Base-by-base conservation (phyloP, 2,888 invertebrate genomes). In the Drosophila mayaguana region DNA sequence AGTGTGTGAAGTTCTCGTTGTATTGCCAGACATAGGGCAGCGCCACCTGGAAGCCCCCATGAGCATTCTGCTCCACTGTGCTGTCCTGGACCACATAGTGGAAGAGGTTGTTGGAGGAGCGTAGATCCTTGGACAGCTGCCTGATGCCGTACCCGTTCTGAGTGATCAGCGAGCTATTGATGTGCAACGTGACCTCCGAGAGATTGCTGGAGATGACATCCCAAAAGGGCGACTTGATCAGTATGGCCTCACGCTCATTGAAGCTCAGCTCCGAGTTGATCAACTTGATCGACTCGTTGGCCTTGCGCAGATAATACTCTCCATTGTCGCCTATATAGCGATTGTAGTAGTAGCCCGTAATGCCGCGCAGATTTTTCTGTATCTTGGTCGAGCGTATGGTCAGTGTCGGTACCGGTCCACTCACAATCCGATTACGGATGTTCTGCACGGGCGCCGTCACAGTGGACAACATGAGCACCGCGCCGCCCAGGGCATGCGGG, bases 21-120 rank as follows among this genome's bases (percentile, higher is more conserved):
- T 98, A 98, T 86, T 97, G 96, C 97, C 98, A 98, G 1, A 98
- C 98, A 82, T 98, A 98, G 0, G 99, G 99, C 42, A 99, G 93
- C 14, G 96, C 95, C 6, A 99, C 94, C 87, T 97, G 89, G 78
- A 99, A 96, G 1, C 99, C 99, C 14, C 98, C 97, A 32, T 95
- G 95, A 68, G 94, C 94, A 90, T 99, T 99, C 76, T 97, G 94
- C 91, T 97, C 97, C 72, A 99, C 95, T 0, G 96, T 95, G 69
- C 97, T 97, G 88, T 97, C 97, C 91, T 97, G 96, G 54, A 99
- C 92, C 32, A 97, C 94, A 95, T 99, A 99, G 91, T 99, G 98
- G 94, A 98, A 99, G 1, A 99, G 94, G 93, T 99, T 99, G 90
- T 99, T 99, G 0, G 99, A 98, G 74, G 98, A 97, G 80, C 98